Percentiles rank a stretch among this genome's conserved stretches.
Conservation (phyloP, 1,140 invertebrate species). For the Eriocheir sinensis region DNA sequence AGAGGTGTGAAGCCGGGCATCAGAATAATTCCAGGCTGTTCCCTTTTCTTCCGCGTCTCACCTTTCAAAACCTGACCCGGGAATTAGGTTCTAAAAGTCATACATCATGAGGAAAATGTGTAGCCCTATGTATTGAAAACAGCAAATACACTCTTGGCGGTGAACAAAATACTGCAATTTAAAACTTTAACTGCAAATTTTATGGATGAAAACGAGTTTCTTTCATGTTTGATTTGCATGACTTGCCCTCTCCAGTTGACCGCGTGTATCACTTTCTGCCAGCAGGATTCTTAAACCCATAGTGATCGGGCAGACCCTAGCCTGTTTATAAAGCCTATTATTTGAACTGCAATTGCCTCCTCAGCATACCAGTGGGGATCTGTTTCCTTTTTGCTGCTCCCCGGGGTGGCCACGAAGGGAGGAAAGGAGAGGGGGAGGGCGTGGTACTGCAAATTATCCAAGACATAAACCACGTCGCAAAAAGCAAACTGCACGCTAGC, state of each 20-base stretch:
- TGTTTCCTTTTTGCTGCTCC: constrained; percentile 23
- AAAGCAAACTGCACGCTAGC: constrained; percentile 22
- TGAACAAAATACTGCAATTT: neutral
- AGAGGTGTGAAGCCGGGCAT: neutral
- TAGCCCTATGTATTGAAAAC: neutral
- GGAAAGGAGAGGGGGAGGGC: neutral
- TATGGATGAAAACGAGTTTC: neutral
- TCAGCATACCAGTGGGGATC: constrained; percentile 20
- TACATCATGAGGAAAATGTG: neutral
- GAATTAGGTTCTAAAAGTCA: neutral
- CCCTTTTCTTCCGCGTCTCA: neutral
- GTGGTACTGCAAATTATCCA: constrained; percentile 24
- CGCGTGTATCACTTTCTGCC: constrained; percentile 12
- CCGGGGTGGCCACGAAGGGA: neutral
- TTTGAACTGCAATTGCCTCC: constrained; percentile 15
- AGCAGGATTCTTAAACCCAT: constrained; percentile 24
- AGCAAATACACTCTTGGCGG: neutral
- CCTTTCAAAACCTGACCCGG: neutral
- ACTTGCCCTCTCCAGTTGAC: neutral
- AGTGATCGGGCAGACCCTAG: constrained; percentile 9
- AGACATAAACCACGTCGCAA: constrained; percentile 13
- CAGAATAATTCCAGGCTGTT: neutral
- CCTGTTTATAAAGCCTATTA: neutral
- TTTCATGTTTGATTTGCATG: constrained; percentile 16
- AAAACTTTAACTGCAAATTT: neutral